These are phyloP conservation scores for Sporophila hypoxantha DNA, from an alignment of 2,113 vertebrate genomes.

Conservation along the genomic window DNA sequence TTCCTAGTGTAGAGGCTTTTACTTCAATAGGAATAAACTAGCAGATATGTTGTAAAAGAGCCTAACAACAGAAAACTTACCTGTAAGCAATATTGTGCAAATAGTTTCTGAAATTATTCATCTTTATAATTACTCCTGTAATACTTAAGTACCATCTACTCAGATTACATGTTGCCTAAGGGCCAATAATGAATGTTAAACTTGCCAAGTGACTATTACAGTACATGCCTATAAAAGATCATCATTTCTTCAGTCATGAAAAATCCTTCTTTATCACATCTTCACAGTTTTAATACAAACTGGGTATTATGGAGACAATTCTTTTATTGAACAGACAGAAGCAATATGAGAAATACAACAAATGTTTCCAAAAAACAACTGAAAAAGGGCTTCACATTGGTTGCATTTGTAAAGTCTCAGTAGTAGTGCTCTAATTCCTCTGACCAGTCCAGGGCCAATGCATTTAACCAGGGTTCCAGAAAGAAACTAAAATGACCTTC, in stretches of 20 bases:
- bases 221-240: background rate
- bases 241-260: background rate
- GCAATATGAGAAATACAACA: background rate
- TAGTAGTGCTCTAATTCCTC: background rate
- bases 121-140: background rate
- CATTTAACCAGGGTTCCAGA: background rate
- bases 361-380: background rate
- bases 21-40: background rate
- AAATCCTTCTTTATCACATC: background rate
- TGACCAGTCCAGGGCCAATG: background rate
- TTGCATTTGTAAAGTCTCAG: background rate
- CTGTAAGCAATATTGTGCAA: background rate
- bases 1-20: background rate
- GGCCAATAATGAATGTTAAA: conserved; percentile 23
- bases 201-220: background rate
- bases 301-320: background rate
- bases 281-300: background rate
- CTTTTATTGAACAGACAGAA: background rate
- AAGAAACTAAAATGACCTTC: background rate
- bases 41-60: background rate
- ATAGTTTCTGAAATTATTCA: background rate
- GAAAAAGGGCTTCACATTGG: background rate
- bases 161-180: conserved; percentile 22
- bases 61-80: background rate
- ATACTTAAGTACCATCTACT: conserved; percentile 13